Base-by-base conservation (phyloP, 2,797 vertebrate species). In the Myotis vivesi region DNA sequence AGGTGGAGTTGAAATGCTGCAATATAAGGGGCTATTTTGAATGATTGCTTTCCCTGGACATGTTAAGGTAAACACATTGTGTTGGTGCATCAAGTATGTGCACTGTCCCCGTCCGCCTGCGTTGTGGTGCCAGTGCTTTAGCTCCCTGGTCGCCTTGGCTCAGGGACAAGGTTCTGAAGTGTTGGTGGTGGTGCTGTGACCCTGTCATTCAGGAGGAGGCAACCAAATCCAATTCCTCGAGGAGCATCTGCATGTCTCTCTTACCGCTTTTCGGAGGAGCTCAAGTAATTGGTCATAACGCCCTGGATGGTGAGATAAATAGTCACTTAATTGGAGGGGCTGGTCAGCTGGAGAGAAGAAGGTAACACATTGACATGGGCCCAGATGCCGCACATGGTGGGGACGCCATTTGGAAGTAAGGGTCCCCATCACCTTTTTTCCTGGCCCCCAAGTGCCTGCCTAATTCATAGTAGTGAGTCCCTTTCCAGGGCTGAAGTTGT, bases 201-300 rank as follows among this genome's bases (percentile, higher is more conserved):
- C 97, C 86, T 76, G 92, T 97, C 97, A 98, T 98, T 97, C 94
- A 91, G 94, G 92, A 97, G 97, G 97, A 92, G 95, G 91, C 94
- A 96, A 97, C 97, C 96, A 92, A 96, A 97, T 97, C 97, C 96
- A 97, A 83, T 96, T 97, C 96, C 97, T 96, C 92, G 11, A 97
- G 95, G 96, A 98, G 90, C 89, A 95, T 95, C 93, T 91, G 88
- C 94, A 95, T 96, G 89, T 98, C 96, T 97, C 91, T 97, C 96
- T n/a, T n/a, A 97, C 94, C 81, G 53, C 97, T 98, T 97, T 92
- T 89, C 97, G 97, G 97, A 97, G 96, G 96, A 97, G 53, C 91
- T 97, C 28, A 97, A 88, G 86, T 96, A 97, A 98, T 98, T 97
- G 96, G 95, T 97, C 77, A 28, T 92, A 95, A 76, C 81, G 92